A percentile compares a stretch with the other conserved stretches of the same genome.
Evolutionary conservation across 2,888 invertebrate species (phyloP).

Genomic region (Lithophane leautieri): DNA sequence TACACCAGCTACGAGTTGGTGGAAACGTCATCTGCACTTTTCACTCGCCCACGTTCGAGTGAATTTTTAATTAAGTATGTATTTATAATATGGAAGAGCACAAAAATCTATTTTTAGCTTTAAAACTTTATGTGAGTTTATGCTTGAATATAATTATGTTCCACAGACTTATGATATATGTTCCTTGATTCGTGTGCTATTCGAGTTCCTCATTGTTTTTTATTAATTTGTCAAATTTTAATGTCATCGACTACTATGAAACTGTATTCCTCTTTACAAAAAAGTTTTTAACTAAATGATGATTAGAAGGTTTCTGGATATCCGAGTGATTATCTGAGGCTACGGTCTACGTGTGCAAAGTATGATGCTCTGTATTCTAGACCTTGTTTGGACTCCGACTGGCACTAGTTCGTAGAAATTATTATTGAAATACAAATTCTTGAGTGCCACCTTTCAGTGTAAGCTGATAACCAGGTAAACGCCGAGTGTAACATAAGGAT

Average conservation of each 20-base stretch:
- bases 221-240: background rate
- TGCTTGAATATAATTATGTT: too few relatives aligned
- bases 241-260: slow-evolving; percentile 14
- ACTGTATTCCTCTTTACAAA: slow-evolving; percentile 10
- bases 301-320: slow-evolving; percentile 38
- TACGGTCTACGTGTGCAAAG: slow-evolving; percentile 36
- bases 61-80: background rate
- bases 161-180: too few relatives aligned
- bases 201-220: background rate
- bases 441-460: slow-evolving; percentile 36
- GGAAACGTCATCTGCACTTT: background rate
- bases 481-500: slow-evolving; percentile 42
- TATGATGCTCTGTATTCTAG: slow-evolving; percentile 38
- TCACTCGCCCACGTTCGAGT: background rate
- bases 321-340: slow-evolving; percentile 34
- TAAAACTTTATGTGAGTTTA: too few relatives aligned
- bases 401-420: slow-evolving; percentile 39
- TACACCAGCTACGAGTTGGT: background rate
- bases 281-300: slow-evolving; percentile 12
- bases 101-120: background rate
- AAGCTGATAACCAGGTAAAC: slow-evolving; percentile 49
- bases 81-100: background rate
- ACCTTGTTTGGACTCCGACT: slow-evolving; percentile 34
- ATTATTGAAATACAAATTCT: slow-evolving; percentile 49
- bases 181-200: too few relatives aligned